phyloP scores from a whole-genome alignment of 1,140 invertebrate genomes.

The Caenorhabditis latens region DNA sequence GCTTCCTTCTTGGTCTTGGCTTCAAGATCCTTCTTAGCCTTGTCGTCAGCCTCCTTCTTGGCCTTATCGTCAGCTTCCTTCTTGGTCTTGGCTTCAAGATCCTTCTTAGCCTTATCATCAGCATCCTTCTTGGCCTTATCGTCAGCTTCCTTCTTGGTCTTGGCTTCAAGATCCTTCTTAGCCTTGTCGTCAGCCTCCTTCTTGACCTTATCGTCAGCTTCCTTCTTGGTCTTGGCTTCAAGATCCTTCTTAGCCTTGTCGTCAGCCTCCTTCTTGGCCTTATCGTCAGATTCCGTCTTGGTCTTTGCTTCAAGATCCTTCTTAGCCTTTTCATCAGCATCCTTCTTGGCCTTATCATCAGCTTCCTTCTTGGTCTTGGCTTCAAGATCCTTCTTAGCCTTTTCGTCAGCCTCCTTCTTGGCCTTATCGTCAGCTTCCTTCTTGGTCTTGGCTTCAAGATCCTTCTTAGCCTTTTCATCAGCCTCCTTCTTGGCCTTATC shows the following conservation, averaged over 20 bases:
- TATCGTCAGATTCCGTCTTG: neutral
- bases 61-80: too few species aligned
- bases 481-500: constrained; percentile 29
- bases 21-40: too few species aligned
- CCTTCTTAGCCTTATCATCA: too few species aligned
- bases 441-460: constrained; percentile 23
- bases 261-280: neutral
- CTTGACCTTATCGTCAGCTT: neutral
- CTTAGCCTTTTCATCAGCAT: too few species aligned
- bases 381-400: constrained; percentile 32
- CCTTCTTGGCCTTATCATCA: constrained; percentile 10
- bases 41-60: too few species aligned
- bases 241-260: too few species aligned
- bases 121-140: too few species aligned
- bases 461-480: constrained; percentile 52
- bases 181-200: neutral
- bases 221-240: neutral
- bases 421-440: constrained; percentile 8
- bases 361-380: constrained; percentile 43
- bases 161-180: neutral
- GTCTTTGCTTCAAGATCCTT: constrained; percentile 1
- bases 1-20: too few species aligned
- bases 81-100: too few species aligned
- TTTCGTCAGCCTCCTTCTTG: constrained; percentile 3
- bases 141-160: neutral